phyloP scores from a whole-genome alignment of 2,797 vertebrate species.

The Myiotriccus ornatus region DNA sequence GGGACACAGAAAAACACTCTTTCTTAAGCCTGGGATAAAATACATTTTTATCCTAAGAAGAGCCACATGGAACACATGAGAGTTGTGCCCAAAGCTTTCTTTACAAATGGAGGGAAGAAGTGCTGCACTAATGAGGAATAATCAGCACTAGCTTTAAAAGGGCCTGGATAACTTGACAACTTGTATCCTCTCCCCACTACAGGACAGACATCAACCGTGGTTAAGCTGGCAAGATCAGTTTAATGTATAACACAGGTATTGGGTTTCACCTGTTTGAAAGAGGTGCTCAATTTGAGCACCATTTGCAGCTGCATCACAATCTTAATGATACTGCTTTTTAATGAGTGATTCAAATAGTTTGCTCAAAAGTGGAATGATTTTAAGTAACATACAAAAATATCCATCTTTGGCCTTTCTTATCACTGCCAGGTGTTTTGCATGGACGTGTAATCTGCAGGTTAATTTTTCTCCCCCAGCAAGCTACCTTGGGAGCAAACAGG shows the following conservation, averaged over 20 bases:
- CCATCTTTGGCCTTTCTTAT: background rate
- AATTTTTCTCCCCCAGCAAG: background rate
- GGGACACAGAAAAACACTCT: background rate
- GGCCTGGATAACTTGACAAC: background rate
- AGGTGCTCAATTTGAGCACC: background rate
- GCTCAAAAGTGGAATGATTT: background rate
- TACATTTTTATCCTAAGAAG: slow-evolving; percentile 66
- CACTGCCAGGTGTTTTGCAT: background rate
- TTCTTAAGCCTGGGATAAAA: background rate
- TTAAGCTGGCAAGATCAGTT: background rate
- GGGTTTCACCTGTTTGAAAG: background rate
- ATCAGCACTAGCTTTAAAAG: background rate
- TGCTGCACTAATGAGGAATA: slow-evolving; percentile 26
- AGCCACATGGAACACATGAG: slow-evolving; percentile 60
- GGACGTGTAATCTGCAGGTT: background rate
- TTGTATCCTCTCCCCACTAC: background rate
- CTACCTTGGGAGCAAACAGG: background rate
- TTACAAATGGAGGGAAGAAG: slow-evolving; percentile 60
- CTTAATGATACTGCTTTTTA: background rate
- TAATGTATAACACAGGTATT: background rate
- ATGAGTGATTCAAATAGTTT: background rate
- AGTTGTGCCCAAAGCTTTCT: slow-evolving; percentile 69
- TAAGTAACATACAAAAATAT: background rate
- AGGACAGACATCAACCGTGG: background rate
- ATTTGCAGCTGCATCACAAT: background rate